Evolutionary conservation across 2,113 vertebrate species (phyloP).

Genomic region (Ceyx cyanopectus): DNA sequence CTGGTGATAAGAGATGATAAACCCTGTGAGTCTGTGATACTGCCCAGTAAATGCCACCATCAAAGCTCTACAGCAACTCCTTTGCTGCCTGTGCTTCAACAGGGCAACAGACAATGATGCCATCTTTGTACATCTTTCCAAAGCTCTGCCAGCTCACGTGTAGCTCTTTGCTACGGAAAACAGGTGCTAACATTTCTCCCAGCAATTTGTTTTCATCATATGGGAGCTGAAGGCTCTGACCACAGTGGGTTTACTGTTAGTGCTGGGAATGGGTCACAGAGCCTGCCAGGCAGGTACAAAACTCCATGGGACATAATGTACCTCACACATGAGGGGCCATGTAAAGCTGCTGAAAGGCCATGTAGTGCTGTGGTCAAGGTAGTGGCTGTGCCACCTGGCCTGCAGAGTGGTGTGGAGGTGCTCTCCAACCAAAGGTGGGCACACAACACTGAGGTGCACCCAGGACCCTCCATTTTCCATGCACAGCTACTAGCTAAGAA

Average conservation of each 20-base stretch:
- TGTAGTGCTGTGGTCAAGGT: accelerated
- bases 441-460: accelerated
- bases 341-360: background rate
- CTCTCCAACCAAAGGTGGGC: background rate
- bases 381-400: accelerated
- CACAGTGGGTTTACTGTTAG: accelerated
- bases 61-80: background rate
- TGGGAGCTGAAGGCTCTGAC: background rate
- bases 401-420: accelerated
- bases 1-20: background rate
- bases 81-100: background rate
- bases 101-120: background rate
- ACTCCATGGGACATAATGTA: accelerated
- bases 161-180: background rate
- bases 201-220: background rate
- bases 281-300: background rate
- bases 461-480: accelerated
- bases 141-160: accelerated
- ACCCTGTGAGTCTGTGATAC: background rate
- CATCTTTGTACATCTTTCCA: background rate
- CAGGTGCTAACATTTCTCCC: background rate
- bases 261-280: background rate
- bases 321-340: accelerated
- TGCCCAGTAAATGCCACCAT: background rate
- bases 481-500: background rate